These are phyloP conservation scores for Alca torda DNA, from an alignment of 2,797 vertebrate genomes.

Conservation along the genomic window DNA sequence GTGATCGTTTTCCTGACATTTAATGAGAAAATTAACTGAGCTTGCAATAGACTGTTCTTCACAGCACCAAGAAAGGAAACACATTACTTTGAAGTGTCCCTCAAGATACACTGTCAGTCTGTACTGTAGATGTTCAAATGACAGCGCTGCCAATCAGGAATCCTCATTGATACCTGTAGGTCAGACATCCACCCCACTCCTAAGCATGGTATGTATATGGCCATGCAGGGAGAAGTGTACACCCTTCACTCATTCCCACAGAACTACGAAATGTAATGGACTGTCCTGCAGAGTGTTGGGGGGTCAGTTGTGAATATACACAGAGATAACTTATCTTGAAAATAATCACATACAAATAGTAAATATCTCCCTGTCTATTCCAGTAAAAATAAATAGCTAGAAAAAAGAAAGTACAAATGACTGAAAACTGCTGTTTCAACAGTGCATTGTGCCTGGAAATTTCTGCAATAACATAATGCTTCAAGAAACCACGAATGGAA, in stretches of 20 bases:
- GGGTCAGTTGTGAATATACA: neutral
- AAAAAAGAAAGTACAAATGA: neutral
- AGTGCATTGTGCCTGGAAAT: neutral
- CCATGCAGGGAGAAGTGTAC: neutral
- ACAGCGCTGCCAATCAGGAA: accelerated
- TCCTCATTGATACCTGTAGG: neutral
- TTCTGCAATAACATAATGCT: neutral
- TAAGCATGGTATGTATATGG: accelerated
- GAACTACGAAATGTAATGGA: neutral
- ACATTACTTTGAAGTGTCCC: neutral
- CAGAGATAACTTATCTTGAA: neutral
- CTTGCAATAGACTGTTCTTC: neutral
- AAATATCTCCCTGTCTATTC: neutral
- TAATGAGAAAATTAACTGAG: neutral
- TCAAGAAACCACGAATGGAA: neutral
- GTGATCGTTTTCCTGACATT: neutral
- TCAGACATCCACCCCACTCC: neutral
- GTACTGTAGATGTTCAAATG: neutral
- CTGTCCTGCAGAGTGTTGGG: neutral
- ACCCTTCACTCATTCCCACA: neutral
- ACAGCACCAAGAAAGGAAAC: neutral
- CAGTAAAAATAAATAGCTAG: neutral
- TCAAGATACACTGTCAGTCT: accelerated
- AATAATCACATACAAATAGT: neutral
- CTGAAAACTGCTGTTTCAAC: neutral